Percentiles rank a stretch among this genome's conserved stretches.
Conservation (phyloP, 2,888 invertebrate genomes). For the Scaptomyza caliginosa region DNA sequence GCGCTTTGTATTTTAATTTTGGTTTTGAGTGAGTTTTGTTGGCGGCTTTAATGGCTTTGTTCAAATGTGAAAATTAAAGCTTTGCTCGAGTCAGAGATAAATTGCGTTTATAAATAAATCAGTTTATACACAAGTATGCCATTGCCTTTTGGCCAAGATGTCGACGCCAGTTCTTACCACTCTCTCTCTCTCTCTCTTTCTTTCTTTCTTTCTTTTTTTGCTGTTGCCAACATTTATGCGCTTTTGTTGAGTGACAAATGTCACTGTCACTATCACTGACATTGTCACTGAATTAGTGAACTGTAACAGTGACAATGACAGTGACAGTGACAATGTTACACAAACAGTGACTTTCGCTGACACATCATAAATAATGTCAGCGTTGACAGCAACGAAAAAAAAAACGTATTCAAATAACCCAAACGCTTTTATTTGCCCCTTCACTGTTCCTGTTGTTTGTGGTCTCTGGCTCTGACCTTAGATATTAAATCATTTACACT, state of each 20-base stretch:
- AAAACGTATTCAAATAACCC: not conserved
- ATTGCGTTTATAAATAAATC: conserved; percentile 76
- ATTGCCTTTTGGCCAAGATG: conserved; percentile 50
- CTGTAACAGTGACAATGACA: too few species aligned
- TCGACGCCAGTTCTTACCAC: conserved; percentile 43
- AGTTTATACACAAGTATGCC: conserved; percentile 49
- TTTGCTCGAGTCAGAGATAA: conserved; percentile 56
- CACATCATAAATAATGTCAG: conserved; percentile 43
- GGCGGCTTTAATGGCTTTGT: conserved; percentile 34
- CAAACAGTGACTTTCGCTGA: conserved; percentile 26
- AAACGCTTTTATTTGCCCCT: not conserved
- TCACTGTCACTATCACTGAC: conserved; percentile 15
- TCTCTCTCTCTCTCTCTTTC: conserved; percentile 9
- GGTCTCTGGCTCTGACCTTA: conserved; percentile 46
- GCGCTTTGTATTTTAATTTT: conserved; percentile 61
- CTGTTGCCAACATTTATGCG: conserved; percentile 28
- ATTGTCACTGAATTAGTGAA: conserved; percentile 38
- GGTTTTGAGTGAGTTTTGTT: conserved; percentile 10
- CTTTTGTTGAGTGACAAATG: conserved; percentile 35
- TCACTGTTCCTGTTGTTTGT: not conserved
- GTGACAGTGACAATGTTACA: conserved; percentile 11
- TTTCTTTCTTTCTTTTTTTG: conserved; percentile 5
- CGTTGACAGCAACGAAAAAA: conserved; percentile 31
- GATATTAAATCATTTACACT: conserved; percentile 62
- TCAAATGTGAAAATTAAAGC: conserved; percentile 56